A percentile compares a stretch with the other conserved stretches of the same genome.
phyloP scores from a whole-genome alignment of 2,113 vertebrate species.

The Xiphias gladius region DNA sequence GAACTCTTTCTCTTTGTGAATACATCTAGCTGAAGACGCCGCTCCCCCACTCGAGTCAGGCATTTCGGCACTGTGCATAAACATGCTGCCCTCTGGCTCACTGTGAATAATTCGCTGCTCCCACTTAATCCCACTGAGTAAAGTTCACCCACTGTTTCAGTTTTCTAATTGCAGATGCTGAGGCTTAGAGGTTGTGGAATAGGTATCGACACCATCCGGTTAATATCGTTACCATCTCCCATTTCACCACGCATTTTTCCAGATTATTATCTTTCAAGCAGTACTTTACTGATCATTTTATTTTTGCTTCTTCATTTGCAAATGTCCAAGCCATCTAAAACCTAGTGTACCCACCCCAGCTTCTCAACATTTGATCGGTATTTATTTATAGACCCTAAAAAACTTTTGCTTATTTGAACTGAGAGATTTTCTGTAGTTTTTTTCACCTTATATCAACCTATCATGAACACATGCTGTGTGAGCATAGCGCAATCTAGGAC shows the following conservation, averaged over 20 bases:
- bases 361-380: background rate
- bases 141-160: constrained; percentile 47
- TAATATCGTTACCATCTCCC: constrained; percentile 34
- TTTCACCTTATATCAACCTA: too few relatives aligned
- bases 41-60: constrained; percentile 8
- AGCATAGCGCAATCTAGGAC: too few relatives aligned
- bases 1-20: background rate
- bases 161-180: constrained; percentile 62
- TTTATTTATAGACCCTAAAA: background rate
- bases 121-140: constrained; percentile 28
- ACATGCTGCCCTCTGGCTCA: constrained; percentile 34
- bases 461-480: too few relatives aligned
- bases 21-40: constrained; percentile 9
- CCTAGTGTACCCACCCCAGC: background rate
- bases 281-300: background rate
- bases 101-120: constrained; percentile 37
- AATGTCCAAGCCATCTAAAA: background rate
- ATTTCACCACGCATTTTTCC: constrained; percentile 21
- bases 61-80: constrained; percentile 13
- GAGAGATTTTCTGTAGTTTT: too few relatives aligned
- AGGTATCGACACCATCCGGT: constrained; percentile 45
- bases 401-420: too few relatives aligned
- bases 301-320: background rate
- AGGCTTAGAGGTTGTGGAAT: constrained; percentile 41
- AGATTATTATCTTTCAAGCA: background rate